Percentiles rank a stretch among this genome's conserved stretches.
Conservation (phyloP, 1,140 invertebrate species). For the Onthophagus taurus region DNA sequence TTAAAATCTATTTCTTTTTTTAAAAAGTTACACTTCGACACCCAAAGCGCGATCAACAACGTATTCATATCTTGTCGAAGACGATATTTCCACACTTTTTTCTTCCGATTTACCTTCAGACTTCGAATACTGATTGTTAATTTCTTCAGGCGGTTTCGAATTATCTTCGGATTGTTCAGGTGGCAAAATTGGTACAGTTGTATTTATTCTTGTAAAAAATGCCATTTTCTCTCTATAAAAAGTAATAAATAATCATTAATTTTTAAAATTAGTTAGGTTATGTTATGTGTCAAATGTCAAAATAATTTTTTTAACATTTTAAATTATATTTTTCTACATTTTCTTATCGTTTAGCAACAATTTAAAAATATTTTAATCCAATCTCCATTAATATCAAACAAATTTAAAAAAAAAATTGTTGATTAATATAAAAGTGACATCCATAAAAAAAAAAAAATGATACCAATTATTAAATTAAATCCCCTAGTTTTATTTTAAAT, state of each 20-base stretch:
- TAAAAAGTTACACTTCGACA: slow-evolving; percentile 50
- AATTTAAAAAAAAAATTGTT: no score
- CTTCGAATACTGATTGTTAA: slow-evolving; percentile 6
- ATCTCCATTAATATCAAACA: no score
- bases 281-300: no score
- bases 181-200: slow-evolving; percentile 66
- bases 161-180: slow-evolving; percentile 39
- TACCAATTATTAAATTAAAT: no score
- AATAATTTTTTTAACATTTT: neutral
- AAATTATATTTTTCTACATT: neutral
- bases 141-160: no score
- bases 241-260: slow-evolving; percentile 14
- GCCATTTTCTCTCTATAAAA: slow-evolving; percentile 85
- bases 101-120: slow-evolving; percentile 12
- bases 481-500: no score
- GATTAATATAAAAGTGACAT: no score
- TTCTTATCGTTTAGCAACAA: neutral
- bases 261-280: no score
- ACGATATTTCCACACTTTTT: slow-evolving; percentile 11
- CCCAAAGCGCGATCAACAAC: slow-evolving; percentile 57
- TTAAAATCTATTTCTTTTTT: neutral
- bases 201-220: slow-evolving; percentile 77
- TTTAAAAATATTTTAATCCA: no score
- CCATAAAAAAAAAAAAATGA: no score
- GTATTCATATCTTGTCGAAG: slow-evolving; percentile 48